Conservation (phyloP, 1,140 invertebrate species). For the Pogonognathellus flavescens region DNA sequence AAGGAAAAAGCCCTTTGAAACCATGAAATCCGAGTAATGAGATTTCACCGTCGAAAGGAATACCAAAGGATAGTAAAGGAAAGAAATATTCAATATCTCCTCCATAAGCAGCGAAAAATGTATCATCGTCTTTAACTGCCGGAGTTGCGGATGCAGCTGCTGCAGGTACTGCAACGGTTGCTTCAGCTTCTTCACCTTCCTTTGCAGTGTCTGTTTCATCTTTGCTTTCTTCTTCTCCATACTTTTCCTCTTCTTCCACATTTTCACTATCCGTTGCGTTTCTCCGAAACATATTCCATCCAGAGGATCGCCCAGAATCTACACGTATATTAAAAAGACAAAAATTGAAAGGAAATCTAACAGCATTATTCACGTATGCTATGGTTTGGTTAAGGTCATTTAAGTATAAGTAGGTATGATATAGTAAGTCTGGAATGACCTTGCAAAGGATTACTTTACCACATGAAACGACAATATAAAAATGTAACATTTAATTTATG, state of each 20-base stretch:
- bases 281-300: slow-evolving; percentile 31
- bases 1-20: slow-evolving; percentile 67
- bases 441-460: no score
- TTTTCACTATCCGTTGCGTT: background rate
- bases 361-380: no score
- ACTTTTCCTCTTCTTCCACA: background rate
- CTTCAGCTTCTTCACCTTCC: slow-evolving; percentile 6
- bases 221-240: slow-evolving; percentile 24
- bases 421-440: no score
- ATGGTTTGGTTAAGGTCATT: no score
- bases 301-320: background rate
- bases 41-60: slow-evolving; percentile 67
- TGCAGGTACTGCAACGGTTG: background rate
- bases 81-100: slow-evolving; percentile 67
- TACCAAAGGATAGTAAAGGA: slow-evolving; percentile 65
- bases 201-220: slow-evolving; percentile 16
- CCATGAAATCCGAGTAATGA: slow-evolving; percentile 66
- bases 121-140: slow-evolving; percentile 49
- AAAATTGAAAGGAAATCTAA: no score
- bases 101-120: slow-evolving; percentile 64
- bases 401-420: no score
- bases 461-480: no score
- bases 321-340: no score
- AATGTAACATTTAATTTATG: no score
- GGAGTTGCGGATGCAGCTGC: background rate